Percentiles rank a stretch among this genome's conserved stretches.
These are phyloP conservation scores for Promerops cafer DNA, from an alignment of 2,113 vertebrate species.

Conservation along the genomic window DNA sequence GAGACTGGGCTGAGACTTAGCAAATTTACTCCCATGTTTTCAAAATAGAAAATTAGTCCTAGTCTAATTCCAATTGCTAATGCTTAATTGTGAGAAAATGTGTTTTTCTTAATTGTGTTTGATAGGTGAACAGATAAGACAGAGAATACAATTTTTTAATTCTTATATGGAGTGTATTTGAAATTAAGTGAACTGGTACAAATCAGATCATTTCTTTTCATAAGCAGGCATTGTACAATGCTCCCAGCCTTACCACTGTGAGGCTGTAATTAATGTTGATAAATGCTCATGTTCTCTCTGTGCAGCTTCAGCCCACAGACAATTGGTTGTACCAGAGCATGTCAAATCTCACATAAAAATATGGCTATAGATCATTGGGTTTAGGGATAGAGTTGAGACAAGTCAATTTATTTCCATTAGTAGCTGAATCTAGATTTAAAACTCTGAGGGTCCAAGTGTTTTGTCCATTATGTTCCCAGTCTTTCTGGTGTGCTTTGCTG, in stretches of 20 bases:
- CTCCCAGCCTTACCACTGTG: neutral
- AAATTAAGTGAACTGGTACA: slow-evolving; percentile 8
- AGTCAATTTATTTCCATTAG: slow-evolving; percentile 58
- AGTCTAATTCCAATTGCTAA: neutral
- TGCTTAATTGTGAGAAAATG: neutral
- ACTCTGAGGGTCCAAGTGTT: neutral
- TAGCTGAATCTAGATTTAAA: neutral
- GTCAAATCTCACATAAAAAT: slow-evolving; percentile 49
- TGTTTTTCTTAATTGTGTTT: neutral
- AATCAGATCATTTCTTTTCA: slow-evolving; percentile 28
- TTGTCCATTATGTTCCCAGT: neutral
- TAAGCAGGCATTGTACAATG: neutral
- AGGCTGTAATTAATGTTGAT: slow-evolving; percentile 49
- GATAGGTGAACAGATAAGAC: neutral
- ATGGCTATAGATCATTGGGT: slow-evolving; percentile 26
- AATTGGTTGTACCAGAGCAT: slow-evolving; percentile 43
- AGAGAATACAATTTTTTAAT: neutral
- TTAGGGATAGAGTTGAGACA: slow-evolving; percentile 45
- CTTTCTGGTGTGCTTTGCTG: neutral
- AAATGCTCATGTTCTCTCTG: slow-evolving; percentile 34
- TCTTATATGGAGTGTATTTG: neutral
- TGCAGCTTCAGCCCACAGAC: slow-evolving; percentile 35
- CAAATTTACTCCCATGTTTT: neutral
- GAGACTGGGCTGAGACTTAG: neutral
- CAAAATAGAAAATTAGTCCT: neutral